Conservation (phyloP, 1,140 invertebrate species). For the Drosophila kohkoa region DNA sequence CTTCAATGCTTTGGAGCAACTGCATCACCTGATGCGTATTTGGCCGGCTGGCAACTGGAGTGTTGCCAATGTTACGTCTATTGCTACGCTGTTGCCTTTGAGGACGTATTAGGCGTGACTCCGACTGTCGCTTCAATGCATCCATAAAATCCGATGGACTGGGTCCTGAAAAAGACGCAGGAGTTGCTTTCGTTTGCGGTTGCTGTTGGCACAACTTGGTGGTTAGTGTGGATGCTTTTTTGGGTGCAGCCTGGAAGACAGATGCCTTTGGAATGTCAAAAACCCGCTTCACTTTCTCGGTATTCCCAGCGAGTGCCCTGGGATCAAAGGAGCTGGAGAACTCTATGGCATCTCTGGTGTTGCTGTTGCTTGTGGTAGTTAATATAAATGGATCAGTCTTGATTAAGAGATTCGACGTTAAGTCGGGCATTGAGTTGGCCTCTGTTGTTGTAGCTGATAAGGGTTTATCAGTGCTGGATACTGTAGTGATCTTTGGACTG, state of each 20-base stretch:
- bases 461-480: constrained; percentile 13
- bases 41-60: neutral
- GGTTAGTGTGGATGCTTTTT: constrained; percentile 14
- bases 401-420: neutral
- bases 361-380: neutral
- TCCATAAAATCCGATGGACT: constrained; percentile 39
- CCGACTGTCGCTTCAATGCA: constrained; percentile 39
- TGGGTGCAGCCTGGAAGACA: constrained; percentile 9
- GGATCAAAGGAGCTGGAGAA: neutral
- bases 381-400: neutral
- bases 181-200: neutral
- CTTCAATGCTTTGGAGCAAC: constrained; percentile 35
- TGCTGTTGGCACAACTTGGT: neutral
- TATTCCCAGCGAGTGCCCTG: neutral
- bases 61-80: neutral
- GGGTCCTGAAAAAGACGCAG: neutral
- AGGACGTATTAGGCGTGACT: neutral
- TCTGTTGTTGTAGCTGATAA: constrained; percentile 9
- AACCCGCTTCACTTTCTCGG: neutral
- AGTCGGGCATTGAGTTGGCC: neutral
- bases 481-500: constrained; percentile 10
- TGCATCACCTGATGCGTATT: constrained; percentile 40
- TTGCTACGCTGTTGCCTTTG: neutral
- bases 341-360: neutral
- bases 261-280: neutral